These are phyloP conservation scores for Dipodomys stephensi DNA, from an alignment of 2,113 vertebrate species.

Conservation along the genomic window DNA sequence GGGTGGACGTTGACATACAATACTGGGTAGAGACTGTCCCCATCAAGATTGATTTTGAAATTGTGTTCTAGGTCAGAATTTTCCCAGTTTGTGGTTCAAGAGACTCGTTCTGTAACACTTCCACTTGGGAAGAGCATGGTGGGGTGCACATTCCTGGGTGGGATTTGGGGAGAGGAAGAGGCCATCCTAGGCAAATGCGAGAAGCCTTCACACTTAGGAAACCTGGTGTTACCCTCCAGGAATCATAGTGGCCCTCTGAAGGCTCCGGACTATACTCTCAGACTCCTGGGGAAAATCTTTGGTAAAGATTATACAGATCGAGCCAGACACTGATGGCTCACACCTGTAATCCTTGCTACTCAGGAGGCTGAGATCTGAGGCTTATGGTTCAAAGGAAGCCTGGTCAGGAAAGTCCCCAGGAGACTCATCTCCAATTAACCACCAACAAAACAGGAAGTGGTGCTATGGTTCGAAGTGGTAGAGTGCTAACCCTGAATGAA, in stretches of 20 bases:
- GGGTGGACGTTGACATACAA: no score
- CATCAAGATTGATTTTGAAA: background rate
- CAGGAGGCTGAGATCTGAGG: no score
- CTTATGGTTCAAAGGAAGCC: no score
- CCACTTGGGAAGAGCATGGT: background rate
- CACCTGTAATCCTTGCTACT: no score
- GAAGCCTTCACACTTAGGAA: background rate
- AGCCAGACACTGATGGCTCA: no score
- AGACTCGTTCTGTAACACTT: background rate
- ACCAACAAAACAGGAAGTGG: no score
- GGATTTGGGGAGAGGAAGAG: background rate
- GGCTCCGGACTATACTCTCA: background rate
- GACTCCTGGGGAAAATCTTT: background rate
- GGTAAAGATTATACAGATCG: background rate
- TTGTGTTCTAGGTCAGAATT: slow-evolving; percentile 8
- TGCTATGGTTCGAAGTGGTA: no score
- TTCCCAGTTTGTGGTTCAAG: background rate
- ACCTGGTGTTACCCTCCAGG: background rate
- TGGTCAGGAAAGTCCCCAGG: no score
- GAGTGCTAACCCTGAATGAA: no score
- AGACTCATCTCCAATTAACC: no score
- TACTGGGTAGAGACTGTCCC: background rate
- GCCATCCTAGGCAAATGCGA: background rate
- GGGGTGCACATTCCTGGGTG: background rate
- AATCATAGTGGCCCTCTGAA: background rate